Evolutionary conservation across 2,888 invertebrate genomes (phyloP), one percentile per base, ranked within the genome.

Genomic region (Microctonus aethiopoides): DNA sequence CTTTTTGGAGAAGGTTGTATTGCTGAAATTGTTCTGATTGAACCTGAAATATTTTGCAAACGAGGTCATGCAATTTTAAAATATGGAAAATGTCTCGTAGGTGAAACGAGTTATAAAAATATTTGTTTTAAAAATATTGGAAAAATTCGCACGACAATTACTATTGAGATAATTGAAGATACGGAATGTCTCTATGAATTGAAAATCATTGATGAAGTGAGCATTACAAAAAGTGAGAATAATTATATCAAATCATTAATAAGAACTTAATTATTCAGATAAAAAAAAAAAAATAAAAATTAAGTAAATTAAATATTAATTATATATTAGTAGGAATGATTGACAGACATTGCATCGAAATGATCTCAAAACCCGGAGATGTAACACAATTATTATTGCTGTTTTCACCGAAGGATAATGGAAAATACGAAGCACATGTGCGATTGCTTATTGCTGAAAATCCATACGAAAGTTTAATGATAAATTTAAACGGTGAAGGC

Each of bases 391-490:
- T 88, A 41, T 57, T 80, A 39, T 74, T 88, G 1, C 73, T 77
- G 34, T 89, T 87, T 74, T 72, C 74, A 22, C 87, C 88, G 1
- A 73, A 41, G 2, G 73, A 77, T 39, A 75, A 81, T 52, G 81
- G 82, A 2, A 77, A 70, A 7, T 75, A 78, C 39, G 68, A 76
- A 0, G 80, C 80, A 10, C 72, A 77, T 59, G 76, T 91, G 51
- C 87, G 87, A 36, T 74, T 91, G 26, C 85, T 87, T 41, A 87
- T 89, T 3, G 81, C 87, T 11, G 88, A 89, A 76, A 91, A 91
- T 84, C 90, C 90, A 56, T 90, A 89, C 76, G 90, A 91, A 75
- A 87, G 88, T 70, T 81, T 87, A n/a, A 84, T 83, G 34, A 80
- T 90, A n/a, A 82, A 86, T 16, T 74, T 88, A 22, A 83, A 84